Base-by-base conservation (phyloP, 1,140 invertebrate species). In the Apis laboriosa region DNA sequence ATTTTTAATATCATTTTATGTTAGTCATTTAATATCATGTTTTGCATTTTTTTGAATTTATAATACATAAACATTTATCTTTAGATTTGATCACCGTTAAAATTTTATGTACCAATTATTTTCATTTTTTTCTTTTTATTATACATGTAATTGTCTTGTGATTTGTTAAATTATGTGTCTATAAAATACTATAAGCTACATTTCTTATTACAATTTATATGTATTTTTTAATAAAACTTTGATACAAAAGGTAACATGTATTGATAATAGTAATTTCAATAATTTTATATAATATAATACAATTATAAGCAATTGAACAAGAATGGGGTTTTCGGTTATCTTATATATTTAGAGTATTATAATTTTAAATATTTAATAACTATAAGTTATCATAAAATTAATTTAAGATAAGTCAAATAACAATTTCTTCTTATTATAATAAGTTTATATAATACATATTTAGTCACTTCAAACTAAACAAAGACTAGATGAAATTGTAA, bases 151-250 rank as follows among this genome's bases (percentile, higher is more conserved):
- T 11, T 51, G 17, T 55, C 51, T 43, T 43, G 19, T 66, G 55
- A 17, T 43, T 67, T 58, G 34, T 81, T 67, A 67, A 8, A 67
- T 28, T 58, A 58, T 81, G 17, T 75, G 71, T 17, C 51, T 75
- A 71, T 64, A 64, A 77, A 78, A 51, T 56, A 43, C 17, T 53
- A n/a, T 21, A 64, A 34, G 55, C 19, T 12, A 17, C 58, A 28
- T 83, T 81, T 76, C 43, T 83, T 51, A 63, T 70, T 51, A 84
- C 64, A 58, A 79, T 84, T 75, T 84, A n/a, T 85, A 80, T 82
- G 73, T 86, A 85, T 83, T 67, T 73, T 86, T 66, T 77, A 86
- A 84, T 86, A 85, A 86, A 86, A 81, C 21, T 60, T 77, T 73
- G 58, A 84, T 84, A 84, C 24, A 51, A 76, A 86, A 84, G 56